Percentiles rank a stretch among this genome's conserved stretches.
Conservation (phyloP, 2,113 vertebrate species). For the Saguinus midas region DNA sequence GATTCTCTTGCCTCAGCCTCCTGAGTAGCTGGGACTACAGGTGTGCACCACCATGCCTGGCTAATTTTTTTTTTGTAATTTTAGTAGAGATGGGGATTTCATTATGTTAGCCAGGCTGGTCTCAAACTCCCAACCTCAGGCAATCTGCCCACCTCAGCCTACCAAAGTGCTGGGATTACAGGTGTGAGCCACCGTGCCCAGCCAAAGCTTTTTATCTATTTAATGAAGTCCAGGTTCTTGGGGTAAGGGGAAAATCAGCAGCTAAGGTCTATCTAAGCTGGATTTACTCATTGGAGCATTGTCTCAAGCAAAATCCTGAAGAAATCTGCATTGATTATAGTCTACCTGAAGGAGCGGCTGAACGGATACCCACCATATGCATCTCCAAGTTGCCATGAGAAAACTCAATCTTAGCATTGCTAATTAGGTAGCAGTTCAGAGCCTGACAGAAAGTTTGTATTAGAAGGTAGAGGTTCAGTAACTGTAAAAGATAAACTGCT, state of each 20-base stretch:
- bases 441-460: neutral
- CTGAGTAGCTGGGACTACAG: too few relatives aligned
- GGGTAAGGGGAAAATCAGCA: neutral
- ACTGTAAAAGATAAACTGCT: neutral
- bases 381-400: neutral
- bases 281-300: neutral
- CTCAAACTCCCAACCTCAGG: too few relatives aligned
- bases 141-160: too few relatives aligned
- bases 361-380: neutral
- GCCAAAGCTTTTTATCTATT: neutral
- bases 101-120: too few relatives aligned
- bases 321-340: neutral
- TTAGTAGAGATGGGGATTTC: too few relatives aligned
- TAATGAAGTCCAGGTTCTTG: neutral
- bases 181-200: too few relatives aligned
- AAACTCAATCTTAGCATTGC: neutral
- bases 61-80: too few relatives aligned
- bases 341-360: neutral
- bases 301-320: neutral
- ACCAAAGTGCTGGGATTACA: too few relatives aligned
- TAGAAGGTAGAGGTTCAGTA: neutral
- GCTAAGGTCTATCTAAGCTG: neutral
- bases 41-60: too few relatives aligned
- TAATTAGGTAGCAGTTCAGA: slow-evolving; percentile 15
- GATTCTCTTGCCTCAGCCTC: too few relatives aligned